Conservation (phyloP, 1,140 invertebrate genomes). For the Tachypleus tridentatus region DNA sequence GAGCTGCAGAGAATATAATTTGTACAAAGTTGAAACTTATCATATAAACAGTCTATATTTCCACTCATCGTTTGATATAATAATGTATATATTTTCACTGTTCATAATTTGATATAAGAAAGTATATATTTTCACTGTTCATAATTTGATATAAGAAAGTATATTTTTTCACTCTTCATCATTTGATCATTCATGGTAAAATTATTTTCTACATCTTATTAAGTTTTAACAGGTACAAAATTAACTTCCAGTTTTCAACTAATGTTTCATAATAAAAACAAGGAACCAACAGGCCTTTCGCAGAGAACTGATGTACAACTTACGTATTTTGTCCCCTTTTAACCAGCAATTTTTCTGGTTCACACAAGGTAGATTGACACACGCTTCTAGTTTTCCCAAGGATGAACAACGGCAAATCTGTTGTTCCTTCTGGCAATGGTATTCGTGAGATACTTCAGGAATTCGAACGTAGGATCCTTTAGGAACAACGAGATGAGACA, state of each 20-base stretch:
- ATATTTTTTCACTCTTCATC: neutral
- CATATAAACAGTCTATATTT: too few species aligned
- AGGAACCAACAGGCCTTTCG: neutral
- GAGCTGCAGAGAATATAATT: conserved; percentile 32
- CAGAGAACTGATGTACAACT: conserved; percentile 11
- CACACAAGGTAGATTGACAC: conserved; percentile 53
- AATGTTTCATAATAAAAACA: neutral
- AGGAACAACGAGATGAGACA: conserved; percentile 58
- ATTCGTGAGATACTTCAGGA: conserved; percentile 46
- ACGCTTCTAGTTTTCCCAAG: conserved; percentile 53
- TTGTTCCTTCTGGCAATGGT: conserved; percentile 48
- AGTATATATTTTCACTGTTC: neutral
- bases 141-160: neutral
- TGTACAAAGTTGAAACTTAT: too few species aligned
- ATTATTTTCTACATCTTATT: too few species aligned
- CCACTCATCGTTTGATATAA: too few species aligned
- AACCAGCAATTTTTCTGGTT: conserved; percentile 51
- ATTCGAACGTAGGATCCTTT: conserved; percentile 60
- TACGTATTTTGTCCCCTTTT: conserved; percentile 43
- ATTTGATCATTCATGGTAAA: neutral
- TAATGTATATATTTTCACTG: too few species aligned
- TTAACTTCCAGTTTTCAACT: neutral
- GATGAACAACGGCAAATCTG: conserved; percentile 56
- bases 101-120: neutral
- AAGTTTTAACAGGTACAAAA: too few species aligned